Percentiles rank a stretch among this genome's conserved stretches.
phyloP scores from a whole-genome alignment of 2,113 vertebrate species.

The Elaphurus davidianus region DNA sequence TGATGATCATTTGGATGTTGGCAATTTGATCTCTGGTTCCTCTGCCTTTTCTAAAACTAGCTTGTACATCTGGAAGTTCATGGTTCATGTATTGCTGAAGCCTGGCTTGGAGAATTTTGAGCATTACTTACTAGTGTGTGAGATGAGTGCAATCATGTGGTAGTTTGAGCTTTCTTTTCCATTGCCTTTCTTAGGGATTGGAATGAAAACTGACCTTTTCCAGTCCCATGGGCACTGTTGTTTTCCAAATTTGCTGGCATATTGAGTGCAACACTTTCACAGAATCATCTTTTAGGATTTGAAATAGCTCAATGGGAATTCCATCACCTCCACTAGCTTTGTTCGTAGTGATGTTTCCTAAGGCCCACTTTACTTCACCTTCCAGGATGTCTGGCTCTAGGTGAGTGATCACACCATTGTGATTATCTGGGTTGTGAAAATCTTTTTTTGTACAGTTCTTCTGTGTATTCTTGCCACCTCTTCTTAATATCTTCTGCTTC shows the following conservation, averaged over 20 bases:
- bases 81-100: not conserved
- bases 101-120: not conserved
- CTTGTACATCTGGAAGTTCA: no score
- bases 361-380: not conserved
- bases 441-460: not conserved
- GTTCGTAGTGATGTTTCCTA: not conserved
- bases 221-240: not conserved
- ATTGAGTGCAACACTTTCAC: not conserved
- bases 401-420: accelerated
- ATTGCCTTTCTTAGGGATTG: not conserved
- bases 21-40: not conserved
- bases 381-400: not conserved
- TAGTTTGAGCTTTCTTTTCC: not conserved
- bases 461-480: not conserved
- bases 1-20: not conserved
- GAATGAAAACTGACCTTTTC: not conserved
- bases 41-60: not conserved
- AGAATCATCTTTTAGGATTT: not conserved
- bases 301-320: not conserved
- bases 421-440: not conserved
- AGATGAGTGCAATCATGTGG: not conserved
- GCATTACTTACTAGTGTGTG: not conserved
- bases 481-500: not conserved
- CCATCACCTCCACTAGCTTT: not conserved
- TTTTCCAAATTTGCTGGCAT: not conserved